Percentiles rank a stretch among this genome's conserved stretches.
Conservation (phyloP, 2,113 vertebrate genomes). For the Micronycteris hirsuta region DNA sequence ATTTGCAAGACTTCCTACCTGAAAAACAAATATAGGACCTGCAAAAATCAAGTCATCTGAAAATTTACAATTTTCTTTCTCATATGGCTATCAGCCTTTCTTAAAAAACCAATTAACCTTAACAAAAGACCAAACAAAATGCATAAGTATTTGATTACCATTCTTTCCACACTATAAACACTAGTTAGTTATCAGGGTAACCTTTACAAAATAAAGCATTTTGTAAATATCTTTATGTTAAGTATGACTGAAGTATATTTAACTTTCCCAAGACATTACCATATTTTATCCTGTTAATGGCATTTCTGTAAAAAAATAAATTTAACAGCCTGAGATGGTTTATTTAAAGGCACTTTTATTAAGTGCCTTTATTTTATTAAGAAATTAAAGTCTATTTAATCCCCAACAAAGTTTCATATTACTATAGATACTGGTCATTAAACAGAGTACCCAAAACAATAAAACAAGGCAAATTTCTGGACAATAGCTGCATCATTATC, state of each 20-base stretch:
- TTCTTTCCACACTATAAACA: background rate
- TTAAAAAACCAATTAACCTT: conserved; percentile 13
- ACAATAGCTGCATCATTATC: background rate
- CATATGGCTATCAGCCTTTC: background rate
- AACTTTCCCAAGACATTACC: conserved; percentile 2
- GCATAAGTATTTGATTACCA: background rate
- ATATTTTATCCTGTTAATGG: background rate
- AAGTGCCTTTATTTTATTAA: background rate
- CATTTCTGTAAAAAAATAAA: background rate
- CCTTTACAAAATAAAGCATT: background rate
- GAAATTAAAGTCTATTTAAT: background rate
- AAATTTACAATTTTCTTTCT: conserved; percentile 5
- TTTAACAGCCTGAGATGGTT: background rate
- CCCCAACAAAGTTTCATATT: background rate
- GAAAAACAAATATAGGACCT: background rate
- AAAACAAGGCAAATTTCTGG: background rate
- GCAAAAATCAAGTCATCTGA: background rate
- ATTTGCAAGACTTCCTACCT: background rate
- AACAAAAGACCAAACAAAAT: conserved; percentile 13
- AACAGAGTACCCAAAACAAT: background rate
- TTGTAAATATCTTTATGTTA: background rate
- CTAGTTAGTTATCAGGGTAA: background rate
- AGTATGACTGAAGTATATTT: background rate
- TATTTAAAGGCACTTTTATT: background rate
- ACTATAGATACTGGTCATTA: background rate